Conservation (phyloP, 2,797 vertebrate genomes). For the Adrianichthys oophorus region DNA sequence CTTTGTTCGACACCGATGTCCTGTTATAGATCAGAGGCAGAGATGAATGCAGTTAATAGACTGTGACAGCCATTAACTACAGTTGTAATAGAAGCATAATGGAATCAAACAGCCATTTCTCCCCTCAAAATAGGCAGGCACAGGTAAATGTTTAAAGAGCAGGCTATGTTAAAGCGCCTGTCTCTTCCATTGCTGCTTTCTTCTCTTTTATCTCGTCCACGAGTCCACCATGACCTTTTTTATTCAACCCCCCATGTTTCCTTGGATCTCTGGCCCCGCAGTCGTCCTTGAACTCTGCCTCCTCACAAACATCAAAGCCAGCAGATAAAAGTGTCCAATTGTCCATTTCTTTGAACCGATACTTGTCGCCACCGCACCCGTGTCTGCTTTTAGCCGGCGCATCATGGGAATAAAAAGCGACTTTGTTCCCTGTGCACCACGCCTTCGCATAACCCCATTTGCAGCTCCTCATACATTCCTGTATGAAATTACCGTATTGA, state of each 20-base stretch:
- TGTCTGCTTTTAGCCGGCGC: constrained; percentile 58
- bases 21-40: constrained; percentile 78
- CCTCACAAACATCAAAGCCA: constrained; percentile 58
- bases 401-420: constrained; percentile 58
- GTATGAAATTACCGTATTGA: constrained; percentile 74
- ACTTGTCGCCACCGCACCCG: constrained; percentile 51
- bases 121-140: constrained; percentile 57
- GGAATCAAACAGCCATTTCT: constrained; percentile 80
- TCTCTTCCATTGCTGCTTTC: constrained; percentile 28
- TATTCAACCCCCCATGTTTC: background rate
- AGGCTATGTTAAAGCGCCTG: constrained; percentile 28
- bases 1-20: constrained; percentile 76
- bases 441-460: constrained; percentile 33
- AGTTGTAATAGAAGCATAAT: constrained; percentile 84
- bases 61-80: constrained; percentile 84
- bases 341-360: constrained; percentile 56
- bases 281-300: constrained; percentile 68
- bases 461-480: constrained; percentile 57
- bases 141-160: constrained; percentile 79
- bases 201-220: constrained; percentile 24
- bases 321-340: constrained; percentile 67
- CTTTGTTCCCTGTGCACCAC: constrained; percentile 25
- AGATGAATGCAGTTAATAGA: constrained; percentile 85
- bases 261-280: background rate
- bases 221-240: constrained; percentile 7